These are phyloP conservation scores for Neosilurus hyrtlii DNA, from an alignment of 2,797 vertebrate genomes.

Conservation along the genomic window DNA sequence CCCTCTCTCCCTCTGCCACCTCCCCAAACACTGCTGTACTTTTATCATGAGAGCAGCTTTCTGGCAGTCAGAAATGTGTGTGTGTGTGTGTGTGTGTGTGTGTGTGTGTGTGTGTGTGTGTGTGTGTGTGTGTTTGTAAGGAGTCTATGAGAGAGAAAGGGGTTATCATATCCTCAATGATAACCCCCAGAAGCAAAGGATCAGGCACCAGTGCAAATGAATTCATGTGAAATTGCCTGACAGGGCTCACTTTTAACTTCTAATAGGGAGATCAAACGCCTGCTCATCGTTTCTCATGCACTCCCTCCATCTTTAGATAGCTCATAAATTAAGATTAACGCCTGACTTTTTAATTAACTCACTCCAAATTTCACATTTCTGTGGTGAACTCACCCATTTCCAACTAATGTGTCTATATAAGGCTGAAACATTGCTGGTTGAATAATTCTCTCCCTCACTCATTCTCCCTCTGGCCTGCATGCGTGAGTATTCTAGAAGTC, in stretches of 20 bases:
- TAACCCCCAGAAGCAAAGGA: conserved; percentile 48
- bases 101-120: background rate
- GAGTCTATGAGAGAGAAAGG: conserved; percentile 1
- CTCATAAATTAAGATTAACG: conserved; percentile 59
- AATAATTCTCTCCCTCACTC: conserved; percentile 31
- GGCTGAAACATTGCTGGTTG: conserved; percentile 16
- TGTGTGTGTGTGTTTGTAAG: background rate
- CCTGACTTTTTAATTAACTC: conserved; percentile 61
- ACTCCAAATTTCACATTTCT: conserved; percentile 50
- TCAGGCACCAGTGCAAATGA: conserved; percentile 50
- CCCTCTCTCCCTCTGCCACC: conserved; percentile 37
- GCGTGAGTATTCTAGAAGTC: background rate
- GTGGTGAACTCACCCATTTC: conserved; percentile 36
- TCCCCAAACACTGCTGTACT: conserved; percentile 52
- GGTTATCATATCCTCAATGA: conserved; percentile 39
- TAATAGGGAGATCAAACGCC: conserved; percentile 61
- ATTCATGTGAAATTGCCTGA: conserved; percentile 56
- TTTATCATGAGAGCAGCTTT: conserved; percentile 47
- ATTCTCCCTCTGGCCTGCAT: background rate
- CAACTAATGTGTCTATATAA: conserved; percentile 36
- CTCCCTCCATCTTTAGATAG: conserved; percentile 52
- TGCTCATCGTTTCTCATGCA: conserved; percentile 37
- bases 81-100: conserved; percentile 17
- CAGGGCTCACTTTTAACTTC: conserved; percentile 59
- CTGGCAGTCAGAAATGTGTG: conserved; percentile 14